phyloP scores from a whole-genome alignment of 1,140 invertebrate species.

The Lucilia sericata region DNA sequence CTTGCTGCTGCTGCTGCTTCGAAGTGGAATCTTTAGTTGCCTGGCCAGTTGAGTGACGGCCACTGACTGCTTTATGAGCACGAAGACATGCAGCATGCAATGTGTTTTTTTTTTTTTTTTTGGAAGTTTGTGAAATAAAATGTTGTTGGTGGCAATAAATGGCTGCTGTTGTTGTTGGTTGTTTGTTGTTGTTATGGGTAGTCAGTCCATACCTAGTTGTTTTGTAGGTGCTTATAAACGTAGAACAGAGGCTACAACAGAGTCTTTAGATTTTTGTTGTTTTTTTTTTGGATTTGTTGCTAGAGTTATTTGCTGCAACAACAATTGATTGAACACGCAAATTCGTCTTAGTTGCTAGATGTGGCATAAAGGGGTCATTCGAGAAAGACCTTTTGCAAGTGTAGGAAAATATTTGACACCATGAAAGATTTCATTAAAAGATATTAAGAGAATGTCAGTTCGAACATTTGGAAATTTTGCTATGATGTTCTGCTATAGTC shows the following conservation, averaged over 20 bases:
- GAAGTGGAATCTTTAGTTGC: background rate
- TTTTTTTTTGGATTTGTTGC: background rate
- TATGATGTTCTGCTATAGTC: too few relatives aligned
- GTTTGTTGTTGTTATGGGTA: background rate
- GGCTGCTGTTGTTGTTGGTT: background rate
- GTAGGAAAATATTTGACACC: slow-evolving; percentile 34
- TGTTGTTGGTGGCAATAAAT: slow-evolving; percentile 30
- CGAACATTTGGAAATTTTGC: background rate
- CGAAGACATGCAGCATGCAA: slow-evolving; percentile 40
- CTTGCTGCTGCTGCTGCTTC: background rate
- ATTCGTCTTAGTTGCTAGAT: slow-evolving; percentile 8
- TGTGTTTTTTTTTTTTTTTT: slow-evolving; percentile 5
- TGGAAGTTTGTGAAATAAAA: background rate
- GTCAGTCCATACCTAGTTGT: background rate
- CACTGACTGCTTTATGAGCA: slow-evolving; percentile 44
- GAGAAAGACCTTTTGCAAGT: slow-evolving; percentile 31
- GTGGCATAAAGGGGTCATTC: slow-evolving; percentile 21
- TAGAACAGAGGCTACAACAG: slow-evolving; percentile 36
- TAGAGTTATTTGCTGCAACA: slow-evolving; percentile 12
- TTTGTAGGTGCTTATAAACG: slow-evolving; percentile 33
- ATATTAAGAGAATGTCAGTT: slow-evolving; percentile 2
- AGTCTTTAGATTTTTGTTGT: background rate
- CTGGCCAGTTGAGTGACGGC: slow-evolving; percentile 36
- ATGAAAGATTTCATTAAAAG: slow-evolving; percentile 40
- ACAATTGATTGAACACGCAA: slow-evolving; percentile 42